Conservation (phyloP, 1,140 invertebrate species). For the Pemphigus obesinymphae region DNA sequence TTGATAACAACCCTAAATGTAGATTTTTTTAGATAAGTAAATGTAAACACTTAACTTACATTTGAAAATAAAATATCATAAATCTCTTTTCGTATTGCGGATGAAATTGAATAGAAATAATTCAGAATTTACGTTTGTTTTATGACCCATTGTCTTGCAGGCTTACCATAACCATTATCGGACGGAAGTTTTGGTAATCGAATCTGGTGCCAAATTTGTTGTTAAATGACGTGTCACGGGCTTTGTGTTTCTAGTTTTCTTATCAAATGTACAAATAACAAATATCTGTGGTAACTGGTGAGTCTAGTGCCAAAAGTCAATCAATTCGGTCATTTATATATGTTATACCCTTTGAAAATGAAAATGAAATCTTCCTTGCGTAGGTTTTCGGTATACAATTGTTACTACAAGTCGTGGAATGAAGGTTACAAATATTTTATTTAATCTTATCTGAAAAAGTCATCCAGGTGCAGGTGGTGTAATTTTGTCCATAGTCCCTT, state of each 20-base stretch:
- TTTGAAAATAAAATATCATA: not conserved
- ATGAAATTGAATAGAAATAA: not conserved
- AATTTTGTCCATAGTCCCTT: too few species aligned
- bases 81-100: not conserved
- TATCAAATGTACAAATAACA: not conserved
- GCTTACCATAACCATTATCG: not conserved
- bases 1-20: too few species aligned
- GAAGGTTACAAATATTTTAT: too few species aligned
- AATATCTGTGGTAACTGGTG: too few species aligned
- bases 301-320: too few species aligned
- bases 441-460: too few species aligned
- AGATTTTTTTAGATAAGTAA: not conserved
- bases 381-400: too few species aligned
- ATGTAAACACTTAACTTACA: not conserved
- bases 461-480: too few species aligned
- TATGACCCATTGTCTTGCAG: not conserved
- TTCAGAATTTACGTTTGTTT: not conserved
- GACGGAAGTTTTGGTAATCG: not conserved
- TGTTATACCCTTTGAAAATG: too few species aligned
- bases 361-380: too few species aligned
- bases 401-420: too few species aligned
- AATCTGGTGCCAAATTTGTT: not conserved
- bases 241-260: not conserved
- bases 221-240: not conserved
- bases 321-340: too few species aligned